Evolutionary conservation across 1,140 invertebrate species (phyloP).

Genomic region (Drosophila nasuta): DNA sequence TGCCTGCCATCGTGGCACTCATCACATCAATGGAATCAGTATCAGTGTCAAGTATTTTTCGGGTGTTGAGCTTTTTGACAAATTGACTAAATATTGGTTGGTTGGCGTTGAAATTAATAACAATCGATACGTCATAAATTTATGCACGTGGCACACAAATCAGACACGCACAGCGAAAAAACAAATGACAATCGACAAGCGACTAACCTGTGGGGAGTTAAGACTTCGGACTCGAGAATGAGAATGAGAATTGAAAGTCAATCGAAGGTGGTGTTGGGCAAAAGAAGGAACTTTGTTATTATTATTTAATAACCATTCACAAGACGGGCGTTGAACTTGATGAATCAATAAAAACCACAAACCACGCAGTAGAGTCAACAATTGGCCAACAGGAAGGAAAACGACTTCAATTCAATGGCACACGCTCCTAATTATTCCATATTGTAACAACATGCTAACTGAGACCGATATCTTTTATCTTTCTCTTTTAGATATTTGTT

Average conservation of each 20-base stretch:
- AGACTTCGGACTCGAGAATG: neutral
- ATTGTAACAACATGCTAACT: constrained; percentile 31
- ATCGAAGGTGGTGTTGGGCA: neutral
- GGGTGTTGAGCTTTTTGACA: constrained; percentile 61
- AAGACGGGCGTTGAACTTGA: constrained; percentile 39
- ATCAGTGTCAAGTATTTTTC: constrained; percentile 15
- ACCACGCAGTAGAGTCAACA: neutral
- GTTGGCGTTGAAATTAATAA: constrained; percentile 75
- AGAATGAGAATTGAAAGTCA: neutral
- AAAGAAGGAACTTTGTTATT: constrained; percentile 18
- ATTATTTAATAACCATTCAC: constrained; percentile 46
- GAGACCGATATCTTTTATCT: constrained; percentile 17
- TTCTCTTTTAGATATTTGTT: constrained; percentile 10
- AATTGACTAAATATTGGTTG: constrained; percentile 77
- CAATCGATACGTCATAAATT: constrained; percentile 82
- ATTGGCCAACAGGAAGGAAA: constrained; percentile 1
- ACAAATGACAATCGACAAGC: too few species aligned
- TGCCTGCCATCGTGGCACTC: neutral
- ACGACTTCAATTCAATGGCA: neutral
- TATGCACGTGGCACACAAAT: constrained; percentile 57
- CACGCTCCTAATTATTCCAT: constrained; percentile 50
- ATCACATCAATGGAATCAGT: constrained; percentile 1
- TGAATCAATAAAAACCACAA: constrained; percentile 41
- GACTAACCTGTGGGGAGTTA: neutral
- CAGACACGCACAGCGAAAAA: constrained; percentile 63